Base-by-base conservation (phyloP, 1,140 invertebrate species). In the Oryzaephilus surinamensis region DNA sequence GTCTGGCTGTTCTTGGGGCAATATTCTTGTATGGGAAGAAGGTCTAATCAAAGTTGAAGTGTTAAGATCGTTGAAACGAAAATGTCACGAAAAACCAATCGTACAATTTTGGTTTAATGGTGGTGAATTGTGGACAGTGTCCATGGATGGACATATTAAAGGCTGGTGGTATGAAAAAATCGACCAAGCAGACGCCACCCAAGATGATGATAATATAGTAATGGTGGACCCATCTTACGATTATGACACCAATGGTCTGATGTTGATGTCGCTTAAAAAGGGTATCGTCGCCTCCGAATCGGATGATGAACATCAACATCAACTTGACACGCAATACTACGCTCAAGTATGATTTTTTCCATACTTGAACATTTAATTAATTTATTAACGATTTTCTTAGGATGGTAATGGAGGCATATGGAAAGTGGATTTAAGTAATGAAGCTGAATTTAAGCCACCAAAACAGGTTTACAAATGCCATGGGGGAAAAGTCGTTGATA, bases 131-230 rank as follows among this genome's bases (percentile, higher is more conserved):
- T 75, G 67, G 24, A 76, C 74, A 0, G 64, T 72, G 50, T 74
- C 84, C 6, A 71, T 77, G 51, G 89, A 92, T 63, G 89, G 88
- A 0, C 84, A 73, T 56, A 76, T 92, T 11, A 71, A 81, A 36
- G 70, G 86, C 13, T 94, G 89, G 88, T 86, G 81, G 56, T 90
- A 88, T 69, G 84, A 88, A 39, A 81, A 77, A 0, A 84, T 92
- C 11, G 84, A 91, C 50, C 71, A 79, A 43, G 81, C 85, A 1
- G 79, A 91, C 62, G 74, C 77, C 0, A 70, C 76, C 0, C 81
- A 86, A 51, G 80, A 86, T 6, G 8, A 20, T 4, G 74, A 82
- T 46, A 72, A 74, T n/a, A 76, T 77, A 38, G 72, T 89, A 38
- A 34, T 30, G 79, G 74, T 89, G 31, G 85, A 92, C 57, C 87